Evolutionary conservation across 1,140 invertebrate genomes (phyloP).

Genomic region (roundworm (Caenorhabditis elegans)): DNA sequence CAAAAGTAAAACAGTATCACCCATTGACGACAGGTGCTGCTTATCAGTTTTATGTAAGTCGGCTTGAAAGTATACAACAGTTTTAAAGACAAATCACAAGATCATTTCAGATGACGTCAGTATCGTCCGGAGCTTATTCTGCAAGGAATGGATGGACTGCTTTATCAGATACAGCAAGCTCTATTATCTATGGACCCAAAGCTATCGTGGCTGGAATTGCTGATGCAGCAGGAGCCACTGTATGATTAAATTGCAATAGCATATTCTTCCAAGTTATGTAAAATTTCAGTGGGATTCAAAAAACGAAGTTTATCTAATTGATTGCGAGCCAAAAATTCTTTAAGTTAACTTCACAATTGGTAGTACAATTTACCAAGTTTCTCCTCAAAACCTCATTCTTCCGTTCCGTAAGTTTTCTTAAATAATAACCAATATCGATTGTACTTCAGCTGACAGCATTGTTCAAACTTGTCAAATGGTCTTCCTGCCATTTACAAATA

Average conservation of each 20-base stretch:
- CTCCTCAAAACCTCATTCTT: not conserved
- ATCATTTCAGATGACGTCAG: not conserved
- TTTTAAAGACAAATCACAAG: not conserved
- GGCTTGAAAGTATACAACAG: not conserved
- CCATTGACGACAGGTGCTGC: not conserved
- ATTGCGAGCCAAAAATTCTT: not conserved
- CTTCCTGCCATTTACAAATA: not conserved
- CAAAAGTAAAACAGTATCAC: not conserved
- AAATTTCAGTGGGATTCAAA: not conserved
- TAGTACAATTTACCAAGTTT: not conserved
- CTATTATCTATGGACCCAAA: not conserved
- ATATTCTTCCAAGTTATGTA: too few species aligned
- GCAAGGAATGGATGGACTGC: not conserved
- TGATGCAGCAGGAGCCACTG: not conserved
- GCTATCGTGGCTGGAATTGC: not conserved
- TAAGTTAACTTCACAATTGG: not conserved
- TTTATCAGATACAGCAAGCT: not conserved
- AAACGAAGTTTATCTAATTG: not conserved
- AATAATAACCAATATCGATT: too few species aligned
- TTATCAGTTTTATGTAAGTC: slow-evolving; percentile 12
- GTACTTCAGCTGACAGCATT: not conserved
- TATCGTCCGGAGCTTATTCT: not conserved
- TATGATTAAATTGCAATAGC: not conserved
- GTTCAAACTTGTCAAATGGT: not conserved
- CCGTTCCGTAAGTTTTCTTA: not conserved